Evolutionary conservation across 1,140 invertebrate genomes (phyloP).

Genomic region (Drosophila novamexicana): DNA sequence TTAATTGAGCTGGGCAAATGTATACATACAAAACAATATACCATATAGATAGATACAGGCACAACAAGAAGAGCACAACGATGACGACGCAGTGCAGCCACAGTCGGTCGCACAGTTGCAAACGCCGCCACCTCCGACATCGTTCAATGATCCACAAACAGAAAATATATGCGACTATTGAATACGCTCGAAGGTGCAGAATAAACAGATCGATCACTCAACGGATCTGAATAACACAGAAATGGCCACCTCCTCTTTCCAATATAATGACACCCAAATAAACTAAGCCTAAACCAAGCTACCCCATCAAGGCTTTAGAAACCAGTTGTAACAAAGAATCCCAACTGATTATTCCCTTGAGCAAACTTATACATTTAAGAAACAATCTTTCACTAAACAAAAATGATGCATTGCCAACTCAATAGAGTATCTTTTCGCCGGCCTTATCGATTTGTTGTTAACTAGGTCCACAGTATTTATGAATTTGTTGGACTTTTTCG

Average conservation of each 20-base stretch:
- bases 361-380: too few species aligned
- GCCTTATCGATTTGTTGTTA: neutral
- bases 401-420: neutral
- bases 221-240: too few species aligned
- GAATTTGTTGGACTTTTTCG: conserved; percentile 19
- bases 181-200: neutral
- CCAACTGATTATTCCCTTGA: too few species aligned
- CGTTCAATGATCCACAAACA: neutral
- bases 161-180: neutral
- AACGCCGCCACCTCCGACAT: conserved; percentile 29
- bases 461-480: conserved; percentile 1
- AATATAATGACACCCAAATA: too few species aligned
- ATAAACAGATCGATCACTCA: too few species aligned
- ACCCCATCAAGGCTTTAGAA: too few species aligned
- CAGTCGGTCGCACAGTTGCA: conserved; percentile 4
- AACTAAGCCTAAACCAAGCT: too few species aligned
- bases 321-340: too few species aligned
- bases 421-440: conserved; percentile 11
- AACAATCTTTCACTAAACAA: neutral
- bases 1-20: conserved; percentile 48
- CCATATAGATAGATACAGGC: neutral
- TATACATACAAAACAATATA: conserved; percentile 16
- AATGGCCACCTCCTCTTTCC: too few species aligned
- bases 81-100: conserved; percentile 29
- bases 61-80: conserved; percentile 17